These are phyloP conservation scores for Tridacna gigas DNA, from an alignment of 2,888 invertebrate species.

Conservation along the genomic window DNA sequence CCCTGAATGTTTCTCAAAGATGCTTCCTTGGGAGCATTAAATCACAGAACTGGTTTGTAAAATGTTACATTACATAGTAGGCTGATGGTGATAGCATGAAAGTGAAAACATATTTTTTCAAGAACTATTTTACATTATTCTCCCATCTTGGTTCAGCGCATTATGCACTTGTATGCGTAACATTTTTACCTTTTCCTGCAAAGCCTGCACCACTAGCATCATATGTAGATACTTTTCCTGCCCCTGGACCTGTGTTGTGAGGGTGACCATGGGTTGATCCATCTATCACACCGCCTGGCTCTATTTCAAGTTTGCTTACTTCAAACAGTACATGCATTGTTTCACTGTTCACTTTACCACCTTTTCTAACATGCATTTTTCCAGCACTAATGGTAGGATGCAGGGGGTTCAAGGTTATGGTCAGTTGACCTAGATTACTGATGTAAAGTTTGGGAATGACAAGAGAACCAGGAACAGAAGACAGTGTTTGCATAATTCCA, in stretches of 20 bases:
- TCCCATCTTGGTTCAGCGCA: too few species aligned
- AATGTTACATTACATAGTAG: too few species aligned
- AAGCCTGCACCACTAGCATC: constrained; percentile 70
- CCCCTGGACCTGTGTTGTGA: constrained; percentile 63
- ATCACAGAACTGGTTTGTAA: too few species aligned
- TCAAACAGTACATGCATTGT: constrained; percentile 55
- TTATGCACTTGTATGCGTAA: too few species aligned
- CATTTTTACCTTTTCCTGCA: constrained; percentile 67
- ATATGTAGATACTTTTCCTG: constrained; percentile 48
- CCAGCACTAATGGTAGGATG: constrained; percentile 55
- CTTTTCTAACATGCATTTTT: constrained; percentile 65
- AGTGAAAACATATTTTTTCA: too few species aligned
- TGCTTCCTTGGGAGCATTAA: too few species aligned
- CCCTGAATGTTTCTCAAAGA: too few species aligned
- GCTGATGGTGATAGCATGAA: too few species aligned
- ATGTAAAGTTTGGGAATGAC: constrained; percentile 59
- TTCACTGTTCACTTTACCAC: constrained; percentile 57
- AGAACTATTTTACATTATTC: too few species aligned
- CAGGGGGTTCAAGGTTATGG: constrained; percentile 61
- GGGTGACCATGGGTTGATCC: constrained; percentile 69
- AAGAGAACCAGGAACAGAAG: constrained; percentile 60
- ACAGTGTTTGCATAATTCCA: constrained; percentile 52
- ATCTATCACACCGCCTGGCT: constrained; percentile 63
- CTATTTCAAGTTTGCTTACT: constrained; percentile 62
- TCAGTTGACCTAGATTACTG: constrained; percentile 70